Conservation (phyloP, 1,140 invertebrate genomes). For the Ceratosolen fusciceps region DNA sequence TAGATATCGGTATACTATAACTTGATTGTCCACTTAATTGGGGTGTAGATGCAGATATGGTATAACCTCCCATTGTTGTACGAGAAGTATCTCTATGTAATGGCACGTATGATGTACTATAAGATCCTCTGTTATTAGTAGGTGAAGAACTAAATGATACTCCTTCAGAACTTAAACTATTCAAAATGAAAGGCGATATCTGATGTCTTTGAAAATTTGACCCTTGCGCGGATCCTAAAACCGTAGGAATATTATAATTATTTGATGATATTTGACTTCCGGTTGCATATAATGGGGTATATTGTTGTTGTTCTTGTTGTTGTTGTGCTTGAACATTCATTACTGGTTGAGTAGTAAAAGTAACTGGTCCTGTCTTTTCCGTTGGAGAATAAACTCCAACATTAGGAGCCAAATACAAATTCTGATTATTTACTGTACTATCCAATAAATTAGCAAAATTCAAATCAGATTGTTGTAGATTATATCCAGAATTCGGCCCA, state of each 20-base stretch:
- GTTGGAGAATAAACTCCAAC: constrained; percentile 50
- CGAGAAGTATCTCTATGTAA: constrained; percentile 48
- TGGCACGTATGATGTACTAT: constrained; percentile 23
- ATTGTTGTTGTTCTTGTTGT: constrained; percentile 11
- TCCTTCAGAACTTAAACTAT: constrained; percentile 28
- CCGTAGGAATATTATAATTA: constrained; percentile 50
- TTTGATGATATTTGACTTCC: constrained; percentile 39
- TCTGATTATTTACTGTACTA: background rate
- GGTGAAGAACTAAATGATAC: constrained; percentile 49
- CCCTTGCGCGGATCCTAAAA: constrained; percentile 48
- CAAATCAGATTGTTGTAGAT: background rate
- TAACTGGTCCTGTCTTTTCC: constrained; percentile 66
- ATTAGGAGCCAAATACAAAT: constrained; percentile 46
- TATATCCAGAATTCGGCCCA: constrained; percentile 49
- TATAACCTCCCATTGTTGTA: constrained; percentile 56
- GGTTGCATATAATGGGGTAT: constrained; percentile 51
- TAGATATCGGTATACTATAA: constrained; percentile 49
- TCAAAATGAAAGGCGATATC: constrained; percentile 34
- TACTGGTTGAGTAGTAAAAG: constrained; percentile 54
- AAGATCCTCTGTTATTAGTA: constrained; percentile 16
- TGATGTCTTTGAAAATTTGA: constrained; percentile 46
- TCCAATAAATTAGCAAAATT: constrained; percentile 40
- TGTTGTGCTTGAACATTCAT: background rate
- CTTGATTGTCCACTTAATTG: constrained; percentile 50
- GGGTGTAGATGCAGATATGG: constrained; percentile 50